phyloP scores from a whole-genome alignment of 2,888 invertebrate genomes.

The Xestia ashworthii region DNA sequence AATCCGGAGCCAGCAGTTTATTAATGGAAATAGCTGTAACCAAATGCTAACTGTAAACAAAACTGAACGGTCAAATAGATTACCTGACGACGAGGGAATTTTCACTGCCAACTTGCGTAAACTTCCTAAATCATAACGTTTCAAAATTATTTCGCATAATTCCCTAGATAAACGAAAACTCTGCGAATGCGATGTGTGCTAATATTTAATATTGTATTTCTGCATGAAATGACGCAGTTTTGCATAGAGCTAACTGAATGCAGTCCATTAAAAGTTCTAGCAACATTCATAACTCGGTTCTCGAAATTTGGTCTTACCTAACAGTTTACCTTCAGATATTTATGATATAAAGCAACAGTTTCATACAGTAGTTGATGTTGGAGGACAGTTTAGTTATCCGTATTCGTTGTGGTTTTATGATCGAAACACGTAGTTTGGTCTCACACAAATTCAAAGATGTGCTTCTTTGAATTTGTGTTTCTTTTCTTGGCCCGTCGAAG shows the following conservation, averaged over 20 bases:
- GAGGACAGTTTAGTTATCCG: conserved; percentile 11
- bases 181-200: conserved; percentile 65
- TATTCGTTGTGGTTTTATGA: background rate
- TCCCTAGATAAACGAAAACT: conserved; percentile 64
- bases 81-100: conserved; percentile 41
- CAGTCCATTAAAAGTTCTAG: conserved; percentile 85
- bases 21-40: conserved; percentile 20
- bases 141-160: conserved; percentile 60
- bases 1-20: conserved; percentile 21
- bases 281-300: conserved; percentile 76
- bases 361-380: conserved; percentile 14
- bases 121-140: conserved; percentile 58
- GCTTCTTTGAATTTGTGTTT: too few species aligned
- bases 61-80: conserved; percentile 19
- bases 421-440: background rate
- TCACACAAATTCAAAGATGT: background rate
- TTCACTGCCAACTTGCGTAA: conserved; percentile 50
- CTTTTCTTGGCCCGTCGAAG: background rate
- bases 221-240: conserved; percentile 75
- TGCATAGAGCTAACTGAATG: conserved; percentile 80
- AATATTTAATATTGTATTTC: conserved; percentile 66
- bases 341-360: conserved; percentile 55
- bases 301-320: conserved; percentile 73
- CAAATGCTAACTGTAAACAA: conserved; percentile 19
- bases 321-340: conserved; percentile 66